Conservation (phyloP, 2,888 invertebrate genomes). For the Chymomyza caudatula region DNA sequence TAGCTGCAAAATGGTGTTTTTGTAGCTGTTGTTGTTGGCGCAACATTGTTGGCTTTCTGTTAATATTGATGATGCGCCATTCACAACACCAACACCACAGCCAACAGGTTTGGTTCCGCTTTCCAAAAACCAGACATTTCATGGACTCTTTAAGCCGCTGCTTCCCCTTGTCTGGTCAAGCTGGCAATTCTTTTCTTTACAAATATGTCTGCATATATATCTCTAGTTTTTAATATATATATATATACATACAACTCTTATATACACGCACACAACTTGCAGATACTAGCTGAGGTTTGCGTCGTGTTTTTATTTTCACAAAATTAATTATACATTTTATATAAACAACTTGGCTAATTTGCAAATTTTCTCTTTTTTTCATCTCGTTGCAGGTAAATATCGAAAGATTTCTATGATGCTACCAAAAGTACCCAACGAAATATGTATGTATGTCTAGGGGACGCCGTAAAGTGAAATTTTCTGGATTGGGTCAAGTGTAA, state of each 20-base stretch:
- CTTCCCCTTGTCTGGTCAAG: constrained; percentile 7
- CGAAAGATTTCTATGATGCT: constrained; percentile 6
- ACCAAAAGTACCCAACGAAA: background rate
- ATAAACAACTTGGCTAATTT: constrained; percentile 47
- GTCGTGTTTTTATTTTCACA: background rate
- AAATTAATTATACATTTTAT: constrained; percentile 64
- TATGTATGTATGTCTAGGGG: background rate
- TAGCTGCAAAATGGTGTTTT: constrained; percentile 7
- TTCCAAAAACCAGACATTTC: constrained; percentile 52
- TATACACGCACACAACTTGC: background rate
- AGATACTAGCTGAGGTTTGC: background rate
- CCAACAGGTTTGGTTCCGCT: constrained; percentile 66
- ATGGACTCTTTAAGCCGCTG: background rate
- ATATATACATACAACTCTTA: constrained; percentile 24
- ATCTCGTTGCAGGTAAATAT: constrained; percentile 70
- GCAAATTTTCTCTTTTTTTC: constrained; percentile 64
- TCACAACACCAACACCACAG: constrained; percentile 2
- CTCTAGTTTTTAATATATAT: constrained; percentile 37
- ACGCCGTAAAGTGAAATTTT: background rate
- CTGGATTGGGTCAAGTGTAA: background rate
- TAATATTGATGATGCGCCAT: constrained; percentile 45
- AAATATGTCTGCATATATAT: constrained; percentile 9
- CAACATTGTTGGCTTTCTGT: constrained; percentile 8
- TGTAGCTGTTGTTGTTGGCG: background rate
- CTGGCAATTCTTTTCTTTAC: constrained; percentile 2